Base-by-base conservation (phyloP, 2,888 invertebrate species). In the Drosophila ustulata region DNA sequence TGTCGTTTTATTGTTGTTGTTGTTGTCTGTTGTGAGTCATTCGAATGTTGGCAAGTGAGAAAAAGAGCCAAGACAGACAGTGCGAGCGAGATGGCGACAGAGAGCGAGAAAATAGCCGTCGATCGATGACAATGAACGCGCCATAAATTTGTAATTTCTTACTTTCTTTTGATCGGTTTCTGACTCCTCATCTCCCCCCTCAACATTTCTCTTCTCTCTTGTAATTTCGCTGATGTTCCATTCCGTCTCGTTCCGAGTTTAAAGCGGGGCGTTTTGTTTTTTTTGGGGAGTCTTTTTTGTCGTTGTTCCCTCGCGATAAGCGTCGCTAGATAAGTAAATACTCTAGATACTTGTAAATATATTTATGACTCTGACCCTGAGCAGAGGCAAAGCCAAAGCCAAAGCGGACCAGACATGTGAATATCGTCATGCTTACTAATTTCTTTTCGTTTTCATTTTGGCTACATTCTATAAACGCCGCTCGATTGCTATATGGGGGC, bases 81-180 rank as follows among this genome's bases (percentile, higher is more conserved):
- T 45, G 49, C n/a, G 7, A 49, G 52, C 23, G 30, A 55, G 23
- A 37, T 34, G n/a, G 28, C 45, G 18, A 32, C 37, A 32, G 49
- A 30, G 25, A 37, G 43, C 6, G 66, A 51, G 49, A 43, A 50
- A 62, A 47, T 53, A 50, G 61, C 51, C 62, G 47, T 25, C 58
- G 64, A 63, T 70, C 63, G 78, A 74, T 70, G 81, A 74, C 81
- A 79, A 80, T 80, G 74, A 74, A 64, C 68, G 78, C 66, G 71
- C 66, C 71, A 80, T 78, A 79, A 80, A 81, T 79, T 80, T 77
- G 71, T 81, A 77, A 77, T 79, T 80, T 79, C 74, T 80, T 77
- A 80, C 81, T 79, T 79, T 79, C 78, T 80, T 79, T 77, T 66
- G 66, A 73, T 70, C 52, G 41, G 61, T 53, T 65, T 66, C 46